Evolutionary conservation across 2,888 invertebrate species (phyloP).

Genomic region (Orthonychiurus folsomi): DNA sequence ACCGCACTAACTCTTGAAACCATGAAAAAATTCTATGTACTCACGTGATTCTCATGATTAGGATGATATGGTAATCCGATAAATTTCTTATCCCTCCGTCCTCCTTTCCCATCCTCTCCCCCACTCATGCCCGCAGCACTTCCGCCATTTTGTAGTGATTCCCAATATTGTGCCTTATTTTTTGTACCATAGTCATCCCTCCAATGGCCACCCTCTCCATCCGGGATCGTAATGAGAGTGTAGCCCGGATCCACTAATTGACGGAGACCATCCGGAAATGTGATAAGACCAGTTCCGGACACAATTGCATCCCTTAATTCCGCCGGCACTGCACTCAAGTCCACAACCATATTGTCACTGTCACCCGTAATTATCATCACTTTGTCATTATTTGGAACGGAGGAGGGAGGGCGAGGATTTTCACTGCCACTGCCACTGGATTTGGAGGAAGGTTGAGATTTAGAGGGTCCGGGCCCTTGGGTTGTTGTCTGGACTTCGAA

Average conservation of each 20-base stretch:
- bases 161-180: constrained; percentile 38
- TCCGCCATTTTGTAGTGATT: constrained; percentile 32
- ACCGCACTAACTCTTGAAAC: background rate
- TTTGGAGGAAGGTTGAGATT: background rate
- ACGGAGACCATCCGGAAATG: constrained; percentile 34
- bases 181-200: constrained; percentile 28
- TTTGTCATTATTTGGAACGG: constrained; percentile 28
- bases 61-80: constrained; percentile 39
- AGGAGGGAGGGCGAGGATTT: too few relatives aligned
- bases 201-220: constrained; percentile 1
- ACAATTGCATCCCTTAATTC: constrained; percentile 38
- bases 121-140: constrained; percentile 18
- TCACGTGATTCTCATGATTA: constrained; percentile 38
- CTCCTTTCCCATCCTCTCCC: constrained; percentile 21
- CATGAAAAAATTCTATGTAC: constrained; percentile 2
- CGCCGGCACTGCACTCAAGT: constrained; percentile 33
- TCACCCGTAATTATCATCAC: constrained; percentile 40
- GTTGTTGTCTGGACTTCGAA: background rate
- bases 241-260: constrained; percentile 32
- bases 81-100: constrained; percentile 30
- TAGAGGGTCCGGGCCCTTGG: too few relatives aligned
- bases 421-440: constrained; percentile 1
- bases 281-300: constrained; percentile 38
- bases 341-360: constrained; percentile 40
- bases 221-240: constrained; percentile 36